Conservation (phyloP, 2,797 vertebrate genomes). For the Sebastes itinus region DNA sequence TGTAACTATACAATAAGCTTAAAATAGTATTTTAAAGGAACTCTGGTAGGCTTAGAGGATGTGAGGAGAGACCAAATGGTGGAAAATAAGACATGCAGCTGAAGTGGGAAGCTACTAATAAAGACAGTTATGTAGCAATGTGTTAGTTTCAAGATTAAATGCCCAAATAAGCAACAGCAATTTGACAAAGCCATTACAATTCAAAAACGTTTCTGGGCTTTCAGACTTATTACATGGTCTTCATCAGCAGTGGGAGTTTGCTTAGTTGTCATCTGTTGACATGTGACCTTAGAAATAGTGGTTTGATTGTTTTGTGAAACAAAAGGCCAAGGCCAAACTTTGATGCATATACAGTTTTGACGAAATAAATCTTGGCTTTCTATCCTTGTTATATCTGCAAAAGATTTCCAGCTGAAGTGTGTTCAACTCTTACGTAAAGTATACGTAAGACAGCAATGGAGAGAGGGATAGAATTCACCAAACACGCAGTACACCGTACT, state of each 20-base stretch:
- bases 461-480: background rate
- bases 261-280: background rate
- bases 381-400: background rate
- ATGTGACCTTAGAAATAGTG: background rate
- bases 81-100: background rate
- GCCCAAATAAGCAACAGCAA: background rate
- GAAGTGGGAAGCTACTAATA: background rate
- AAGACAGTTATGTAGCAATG: background rate
- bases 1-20: background rate
- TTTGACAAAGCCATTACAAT: background rate
- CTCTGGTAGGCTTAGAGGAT: background rate
- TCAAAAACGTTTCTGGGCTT: background rate
- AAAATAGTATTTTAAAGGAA: constrained; percentile 4
- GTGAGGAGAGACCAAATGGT: background rate
- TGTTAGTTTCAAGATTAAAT: background rate
- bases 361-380: background rate
- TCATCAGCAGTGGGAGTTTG: background rate
- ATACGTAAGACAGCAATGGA: background rate
- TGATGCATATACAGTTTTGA: background rate
- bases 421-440: background rate
- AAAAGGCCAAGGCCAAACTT: background rate
- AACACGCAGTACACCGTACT: background rate
- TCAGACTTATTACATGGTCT: background rate
- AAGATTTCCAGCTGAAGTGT: background rate
- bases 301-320: background rate